These are phyloP conservation scores for Orthosia incerta DNA, from an alignment of 2,888 invertebrate genomes.

Conservation along the genomic window DNA sequence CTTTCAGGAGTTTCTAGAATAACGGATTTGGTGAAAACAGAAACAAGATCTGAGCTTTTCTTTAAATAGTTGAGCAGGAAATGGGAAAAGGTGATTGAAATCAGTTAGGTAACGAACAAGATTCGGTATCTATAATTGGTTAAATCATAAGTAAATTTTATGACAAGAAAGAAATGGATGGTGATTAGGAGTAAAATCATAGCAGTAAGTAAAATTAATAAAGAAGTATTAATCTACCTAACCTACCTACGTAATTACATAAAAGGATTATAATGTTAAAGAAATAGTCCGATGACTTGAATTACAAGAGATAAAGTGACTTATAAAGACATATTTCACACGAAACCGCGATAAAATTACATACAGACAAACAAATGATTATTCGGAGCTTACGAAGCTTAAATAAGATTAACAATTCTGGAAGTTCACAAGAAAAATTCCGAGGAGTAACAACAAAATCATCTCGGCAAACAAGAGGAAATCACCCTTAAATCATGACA, in stretches of 20 bases:
- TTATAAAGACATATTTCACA: slow-evolving; percentile 58
- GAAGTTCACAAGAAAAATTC: slow-evolving; percentile 68
- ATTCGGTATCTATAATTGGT: too few relatives aligned
- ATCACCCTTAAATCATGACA: slow-evolving; percentile 71
- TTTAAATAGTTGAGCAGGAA: neutral
- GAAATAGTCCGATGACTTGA: neutral
- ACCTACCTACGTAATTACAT: neutral
- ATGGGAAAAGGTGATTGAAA: neutral
- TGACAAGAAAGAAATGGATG: too few relatives aligned
- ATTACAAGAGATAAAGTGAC: slow-evolving; percentile 30
- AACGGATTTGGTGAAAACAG: neutral
- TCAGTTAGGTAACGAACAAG: too few relatives aligned
- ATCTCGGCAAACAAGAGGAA: slow-evolving; percentile 65
- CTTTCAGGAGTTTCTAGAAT: slow-evolving; percentile 23
- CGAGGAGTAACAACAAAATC: slow-evolving; percentile 65
- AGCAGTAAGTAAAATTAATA: too few relatives aligned
- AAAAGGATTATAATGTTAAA: slow-evolving; percentile 2
- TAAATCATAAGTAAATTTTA: too few relatives aligned
- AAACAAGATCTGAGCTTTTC: neutral
- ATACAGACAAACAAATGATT: slow-evolving; percentile 60
- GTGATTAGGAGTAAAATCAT: too few relatives aligned
- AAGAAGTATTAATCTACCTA: too few relatives aligned
- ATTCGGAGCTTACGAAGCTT: slow-evolving; percentile 62
- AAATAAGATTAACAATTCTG: slow-evolving; percentile 70
- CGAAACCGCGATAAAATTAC: slow-evolving; percentile 60